Evolutionary conservation across 2,888 invertebrate genomes (phyloP), one percentile per base, ranked within the genome.

Genomic region (Metacarcinus magister): DNA sequence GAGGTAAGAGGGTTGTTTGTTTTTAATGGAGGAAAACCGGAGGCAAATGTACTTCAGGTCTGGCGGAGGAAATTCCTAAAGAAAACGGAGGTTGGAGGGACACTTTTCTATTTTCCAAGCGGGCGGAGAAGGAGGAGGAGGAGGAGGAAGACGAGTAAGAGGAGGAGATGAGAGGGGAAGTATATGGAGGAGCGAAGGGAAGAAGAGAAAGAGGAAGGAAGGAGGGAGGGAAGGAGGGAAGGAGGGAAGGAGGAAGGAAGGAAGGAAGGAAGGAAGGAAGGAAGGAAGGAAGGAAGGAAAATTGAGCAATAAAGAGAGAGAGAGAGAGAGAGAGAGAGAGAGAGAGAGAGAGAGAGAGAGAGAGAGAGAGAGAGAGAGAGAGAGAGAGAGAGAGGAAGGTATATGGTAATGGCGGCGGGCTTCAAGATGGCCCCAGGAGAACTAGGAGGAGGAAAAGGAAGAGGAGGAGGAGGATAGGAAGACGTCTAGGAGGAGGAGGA

Each of bases 1-100:
- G 32, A 32, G 32, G 82, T 32, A 32, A 82, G 32, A 32, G 82
- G 32, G 82, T 82, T 28, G 54, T 46, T 54, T 89, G 87, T 94
- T 94, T 94, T 94, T 82, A 94, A 94, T 87, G 87, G 28, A 46
- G 82, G 94, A 44, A 46, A 75, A 75, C 82, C n/a, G 87, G 82
- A 44, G 82, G 94, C 46, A 32, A 43, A 54, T 48, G 19, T 43
- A 43, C 60, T 43, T 43, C 39, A 92, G 8, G 32, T 54, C 32
- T 46, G 92, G 1, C 19, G 48, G 92, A 7, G 92, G 91, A 91
- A 46, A 91, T 43, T 43, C 8, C 43, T 0, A 43, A 92, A 54
- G 54, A 92, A 60, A 92, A 60, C 5, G 44, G 32, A 82, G 10
- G 28, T 32, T 32, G 82, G 60, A 0, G 32, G 39, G 48, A 23